Percentiles rank a stretch among this genome's conserved stretches.
Conservation (phyloP, 2,888 invertebrate species). For the Mantis religiosa region DNA sequence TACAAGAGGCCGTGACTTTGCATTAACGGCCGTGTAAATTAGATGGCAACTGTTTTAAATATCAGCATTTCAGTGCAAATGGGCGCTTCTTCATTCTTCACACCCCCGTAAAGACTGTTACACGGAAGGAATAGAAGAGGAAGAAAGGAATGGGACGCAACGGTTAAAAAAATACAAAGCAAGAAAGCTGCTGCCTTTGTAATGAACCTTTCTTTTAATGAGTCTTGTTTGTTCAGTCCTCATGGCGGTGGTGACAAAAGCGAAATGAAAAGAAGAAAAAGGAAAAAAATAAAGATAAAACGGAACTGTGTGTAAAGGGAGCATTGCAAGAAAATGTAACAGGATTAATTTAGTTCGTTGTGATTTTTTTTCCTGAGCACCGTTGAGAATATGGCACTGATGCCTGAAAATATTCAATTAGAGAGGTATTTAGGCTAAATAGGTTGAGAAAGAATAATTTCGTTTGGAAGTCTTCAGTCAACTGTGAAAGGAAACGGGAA, state of each 20-base stretch:
- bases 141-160: background rate
- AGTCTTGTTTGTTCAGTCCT: background rate
- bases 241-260: background rate
- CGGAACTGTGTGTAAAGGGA: too few species aligned
- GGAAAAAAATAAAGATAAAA: background rate
- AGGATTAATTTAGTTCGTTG: background rate
- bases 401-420: background rate
- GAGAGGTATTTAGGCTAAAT: background rate
- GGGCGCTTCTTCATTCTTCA: background rate
- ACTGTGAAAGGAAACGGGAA: background rate
- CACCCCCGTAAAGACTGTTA: background rate
- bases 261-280: background rate
- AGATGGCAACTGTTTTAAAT: background rate
- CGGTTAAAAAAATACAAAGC: background rate
- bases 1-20: background rate
- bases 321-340: background rate
- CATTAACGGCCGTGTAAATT: background rate
- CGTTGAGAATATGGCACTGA: background rate
- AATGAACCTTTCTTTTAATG: background rate
- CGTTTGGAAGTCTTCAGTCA: background rate
- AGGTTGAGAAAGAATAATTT: background rate
- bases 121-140: background rate
- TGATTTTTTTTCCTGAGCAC: background rate
- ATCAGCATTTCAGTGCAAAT: background rate
- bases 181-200: background rate